Conservation (phyloP, 2,888 invertebrate genomes). For the Troides oblongomaculatus region DNA sequence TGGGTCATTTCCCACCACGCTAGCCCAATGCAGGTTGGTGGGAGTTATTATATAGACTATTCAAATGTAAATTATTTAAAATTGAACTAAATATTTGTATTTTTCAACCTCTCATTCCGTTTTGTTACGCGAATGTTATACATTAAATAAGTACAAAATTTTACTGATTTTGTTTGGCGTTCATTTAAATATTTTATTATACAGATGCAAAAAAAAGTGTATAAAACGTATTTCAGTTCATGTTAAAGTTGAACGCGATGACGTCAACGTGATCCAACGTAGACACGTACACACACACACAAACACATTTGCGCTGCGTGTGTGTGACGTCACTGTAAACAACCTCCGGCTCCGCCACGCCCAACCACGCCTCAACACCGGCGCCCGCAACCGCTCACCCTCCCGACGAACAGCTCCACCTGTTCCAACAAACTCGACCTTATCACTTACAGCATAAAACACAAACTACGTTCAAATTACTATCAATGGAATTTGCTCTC, state of each 20-base stretch:
- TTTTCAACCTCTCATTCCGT: too few relatives aligned
- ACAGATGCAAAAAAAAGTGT: background rate
- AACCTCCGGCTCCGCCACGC: slow-evolving; percentile 53
- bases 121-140: too few relatives aligned
- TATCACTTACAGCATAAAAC: background rate
- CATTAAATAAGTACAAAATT: too few relatives aligned
- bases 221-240: background rate
- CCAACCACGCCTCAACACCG: slow-evolving; percentile 65
- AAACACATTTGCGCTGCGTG: slow-evolving; percentile 14
- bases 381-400: slow-evolving; percentile 39
- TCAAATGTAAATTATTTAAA: too few relatives aligned
- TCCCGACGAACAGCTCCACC: slow-evolving; percentile 10
- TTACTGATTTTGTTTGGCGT: too few relatives aligned
- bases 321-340: slow-evolving; percentile 47
- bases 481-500: slow-evolving; percentile 17
- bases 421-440: slow-evolving; percentile 12
- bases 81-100: too few relatives aligned
- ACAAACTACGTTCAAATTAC: background rate
- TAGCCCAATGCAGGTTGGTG: too few relatives aligned
- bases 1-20: too few relatives aligned
- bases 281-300: background rate
- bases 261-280: background rate
- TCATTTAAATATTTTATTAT: too few relatives aligned
- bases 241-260: background rate
- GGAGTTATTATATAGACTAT: too few relatives aligned